Percentiles rank a stretch among this genome's conserved stretches.
Evolutionary conservation across 2,888 invertebrate genomes (phyloP).

Genomic region (Norana najaformis): DNA sequence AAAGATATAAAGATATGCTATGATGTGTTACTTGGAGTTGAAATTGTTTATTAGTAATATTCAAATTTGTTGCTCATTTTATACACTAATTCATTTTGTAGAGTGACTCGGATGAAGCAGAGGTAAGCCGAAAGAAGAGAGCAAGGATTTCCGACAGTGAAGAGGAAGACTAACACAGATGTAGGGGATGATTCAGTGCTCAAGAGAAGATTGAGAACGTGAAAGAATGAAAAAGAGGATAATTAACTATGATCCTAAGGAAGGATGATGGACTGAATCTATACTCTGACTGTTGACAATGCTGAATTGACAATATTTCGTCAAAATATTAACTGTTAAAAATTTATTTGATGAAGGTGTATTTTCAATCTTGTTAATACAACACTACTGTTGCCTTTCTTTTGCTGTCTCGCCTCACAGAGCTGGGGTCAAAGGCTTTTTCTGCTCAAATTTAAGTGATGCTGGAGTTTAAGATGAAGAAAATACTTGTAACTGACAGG

Average conservation of each 20-base stretch:
- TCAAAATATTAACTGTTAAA: not conserved
- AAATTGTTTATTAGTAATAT: not conserved
- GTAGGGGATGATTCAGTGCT: not conserved
- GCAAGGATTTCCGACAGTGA: constrained; percentile 19
- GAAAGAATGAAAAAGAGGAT: not conserved
- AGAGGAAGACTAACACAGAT: not conserved
- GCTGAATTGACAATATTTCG: not conserved
- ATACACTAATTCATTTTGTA: not conserved
- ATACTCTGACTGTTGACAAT: not conserved
- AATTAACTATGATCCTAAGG: no score
- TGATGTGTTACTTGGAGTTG: not conserved
- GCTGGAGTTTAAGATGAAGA: not conserved
- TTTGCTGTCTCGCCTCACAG: not conserved
- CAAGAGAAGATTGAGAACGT: not conserved
- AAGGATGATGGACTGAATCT: not conserved
- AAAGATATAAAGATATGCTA: not conserved
- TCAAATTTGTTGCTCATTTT: not conserved
- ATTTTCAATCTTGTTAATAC: not conserved
- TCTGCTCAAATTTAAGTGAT: not conserved
- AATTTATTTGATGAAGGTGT: not conserved
- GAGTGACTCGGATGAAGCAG: constrained; percentile 6
- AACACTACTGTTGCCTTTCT: not conserved
- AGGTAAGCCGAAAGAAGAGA: constrained; percentile 17
- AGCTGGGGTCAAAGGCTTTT: not conserved
- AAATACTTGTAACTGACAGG: not conserved